A percentile compares a stretch with the other conserved stretches of the same genome.
Evolutionary conservation across 2,888 invertebrate genomes (phyloP).

Genomic region (Drosophila infuscata): DNA sequence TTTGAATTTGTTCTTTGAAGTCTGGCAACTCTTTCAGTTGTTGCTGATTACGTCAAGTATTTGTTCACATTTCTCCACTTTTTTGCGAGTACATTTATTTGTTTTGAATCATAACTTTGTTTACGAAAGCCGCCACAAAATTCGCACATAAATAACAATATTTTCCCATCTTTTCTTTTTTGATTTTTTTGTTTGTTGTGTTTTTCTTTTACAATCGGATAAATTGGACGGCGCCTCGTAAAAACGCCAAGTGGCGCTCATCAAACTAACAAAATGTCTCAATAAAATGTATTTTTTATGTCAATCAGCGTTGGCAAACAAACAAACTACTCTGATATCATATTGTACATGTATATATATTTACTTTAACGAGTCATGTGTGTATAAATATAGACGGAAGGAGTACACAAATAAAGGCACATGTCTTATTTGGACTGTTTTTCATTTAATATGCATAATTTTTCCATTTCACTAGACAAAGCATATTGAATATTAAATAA

Average conservation of each 20-base stretch:
- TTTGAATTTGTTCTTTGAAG: neutral
- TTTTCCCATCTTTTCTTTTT: neutral
- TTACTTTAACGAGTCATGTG: constrained; percentile 15
- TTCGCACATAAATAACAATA: constrained; percentile 64
- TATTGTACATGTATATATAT: constrained; percentile 9
- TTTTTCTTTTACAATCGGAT: constrained; percentile 41
- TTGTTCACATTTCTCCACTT: neutral
- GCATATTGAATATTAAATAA: constrained; percentile 81
- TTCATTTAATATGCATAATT: constrained; percentile 80
- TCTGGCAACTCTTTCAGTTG: neutral
- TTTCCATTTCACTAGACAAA: constrained; percentile 76
- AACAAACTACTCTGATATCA: constrained; percentile 49
- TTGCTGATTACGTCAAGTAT: constrained; percentile 29
- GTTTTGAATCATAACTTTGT: constrained; percentile 57
- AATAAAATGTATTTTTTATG: constrained; percentile 70
- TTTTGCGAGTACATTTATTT: constrained; percentile 5
- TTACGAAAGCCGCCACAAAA: constrained; percentile 61
- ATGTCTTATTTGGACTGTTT: constrained; percentile 55
- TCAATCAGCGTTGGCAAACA: constrained; percentile 70
- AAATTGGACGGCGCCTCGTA: constrained; percentile 66
- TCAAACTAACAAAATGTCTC: constrained; percentile 74
- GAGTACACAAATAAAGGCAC: constrained; percentile 45
- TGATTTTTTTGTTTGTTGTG: neutral
- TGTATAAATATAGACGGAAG: constrained; percentile 4
- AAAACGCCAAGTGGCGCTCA: constrained; percentile 60